A percentile compares a stretch with the other conserved stretches of the same genome.
Evolutionary conservation across 1,140 invertebrate species (phyloP).

Genomic region (Cardiocondyla obscurior): DNA sequence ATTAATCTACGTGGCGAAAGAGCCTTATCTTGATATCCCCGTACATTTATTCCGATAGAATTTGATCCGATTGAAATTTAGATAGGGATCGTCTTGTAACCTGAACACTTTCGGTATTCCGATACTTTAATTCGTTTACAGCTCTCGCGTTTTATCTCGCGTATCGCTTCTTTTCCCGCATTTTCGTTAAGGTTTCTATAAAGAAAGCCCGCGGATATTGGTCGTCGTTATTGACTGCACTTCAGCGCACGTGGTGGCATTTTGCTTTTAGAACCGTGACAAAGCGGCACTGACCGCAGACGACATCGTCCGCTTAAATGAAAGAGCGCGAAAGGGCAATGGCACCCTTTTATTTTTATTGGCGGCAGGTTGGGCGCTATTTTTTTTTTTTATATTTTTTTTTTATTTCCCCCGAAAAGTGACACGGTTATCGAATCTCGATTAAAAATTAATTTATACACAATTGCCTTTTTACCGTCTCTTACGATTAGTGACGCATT

Average conservation of each 20-base stretch:
- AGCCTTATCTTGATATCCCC: neutral
- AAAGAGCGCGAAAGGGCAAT: slow-evolving; percentile 40
- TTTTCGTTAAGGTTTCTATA: neutral
- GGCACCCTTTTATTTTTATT: slow-evolving; percentile 30
- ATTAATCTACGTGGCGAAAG: no score
- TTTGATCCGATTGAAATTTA: neutral
- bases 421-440: neutral
- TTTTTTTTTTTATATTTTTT: no score
- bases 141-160: neutral
- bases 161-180: neutral
- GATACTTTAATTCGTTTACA: neutral
- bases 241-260: neutral
- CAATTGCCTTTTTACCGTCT: neutral
- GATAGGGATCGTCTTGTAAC: neutral
- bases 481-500: neutral
- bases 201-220: neutral
- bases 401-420: neutral
- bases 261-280: slow-evolving; percentile 38
- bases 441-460: neutral
- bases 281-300: slow-evolving; percentile 19
- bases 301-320: slow-evolving; percentile 35
- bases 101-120: neutral
- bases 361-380: neutral
- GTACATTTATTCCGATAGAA: neutral
- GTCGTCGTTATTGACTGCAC: slow-evolving; percentile 23